Evolutionary conservation across 53 echinoderm and acorn worm genomes (phyloP).

Genomic region (Zoroaster sp.): DNA sequence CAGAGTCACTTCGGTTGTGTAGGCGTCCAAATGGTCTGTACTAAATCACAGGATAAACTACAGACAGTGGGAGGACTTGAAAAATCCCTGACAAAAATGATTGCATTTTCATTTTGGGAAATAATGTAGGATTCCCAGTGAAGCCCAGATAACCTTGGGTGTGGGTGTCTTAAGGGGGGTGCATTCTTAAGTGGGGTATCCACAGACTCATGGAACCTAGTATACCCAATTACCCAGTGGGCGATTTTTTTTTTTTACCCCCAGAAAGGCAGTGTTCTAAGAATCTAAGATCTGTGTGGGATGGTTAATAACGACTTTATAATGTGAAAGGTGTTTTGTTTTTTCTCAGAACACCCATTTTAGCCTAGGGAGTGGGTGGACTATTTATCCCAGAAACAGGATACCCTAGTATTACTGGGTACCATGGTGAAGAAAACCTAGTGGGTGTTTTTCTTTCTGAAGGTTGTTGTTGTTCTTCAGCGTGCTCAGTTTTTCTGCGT

Average conservation of each 20-base stretch:
- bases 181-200: no score
- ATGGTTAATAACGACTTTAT: not conserved
- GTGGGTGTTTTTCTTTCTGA: not conserved
- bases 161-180: no score
- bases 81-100: not conserved
- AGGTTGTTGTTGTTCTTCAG: not conserved
- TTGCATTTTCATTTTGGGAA: not conserved
- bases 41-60: not conserved
- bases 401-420: constrained; percentile 24
- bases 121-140: not conserved
- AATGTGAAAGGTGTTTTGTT: not conserved
- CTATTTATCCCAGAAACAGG: constrained; percentile 20
- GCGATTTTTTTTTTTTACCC: not conserved
- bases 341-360: not conserved
- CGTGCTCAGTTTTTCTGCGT: not conserved
- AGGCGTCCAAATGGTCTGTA: no score
- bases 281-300: not conserved
- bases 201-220: not conserved
- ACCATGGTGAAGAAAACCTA: not conserved
- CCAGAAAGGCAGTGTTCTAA: not conserved
- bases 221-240: not conserved
- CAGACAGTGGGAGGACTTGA: not conserved
- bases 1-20: no score
- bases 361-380: constrained; percentile 30
- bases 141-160: not conserved